Evolutionary conservation across 1,140 invertebrate species (phyloP), one percentile per base, ranked within the genome.

Genomic region (Saccostrea echinata): DNA sequence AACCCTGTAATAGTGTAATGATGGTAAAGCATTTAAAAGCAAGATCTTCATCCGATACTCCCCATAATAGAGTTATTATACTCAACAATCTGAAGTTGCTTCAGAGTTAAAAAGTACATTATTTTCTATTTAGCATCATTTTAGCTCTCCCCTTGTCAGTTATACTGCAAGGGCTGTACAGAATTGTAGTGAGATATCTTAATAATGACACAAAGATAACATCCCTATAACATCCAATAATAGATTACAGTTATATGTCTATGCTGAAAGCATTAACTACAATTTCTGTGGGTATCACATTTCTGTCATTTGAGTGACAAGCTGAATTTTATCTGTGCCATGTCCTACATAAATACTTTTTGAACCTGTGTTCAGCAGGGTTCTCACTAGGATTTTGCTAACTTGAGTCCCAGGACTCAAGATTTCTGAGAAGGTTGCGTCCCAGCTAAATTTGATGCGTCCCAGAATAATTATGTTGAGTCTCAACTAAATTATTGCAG

Each of bases 11-110:
- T 76, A 76, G 27, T 33, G 30, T 76, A 76, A 76, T 76, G 68
- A 76, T 76, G 68, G 68, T 27, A 76, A 76, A 76, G 68, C 68
- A 76, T 76, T 76, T 76, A 76, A 76, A 76, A 76, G 68, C 68
- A 76, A 76, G 68, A 76, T 76, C 68, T 76, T 76, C 68, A 76
- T 76, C 68, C 27, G 68, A 76, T 76, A 76, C 68, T 76, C 24
- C 21, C 68, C 68, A 76, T 27, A 76, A 76, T 76, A 76, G 68
- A 27, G 13, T 76, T 76, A 76, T 76, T 76, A 76, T 76, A 13
- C 68, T 76, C 13, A 12, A 76, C 68, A 76, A 30, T 76, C 68
- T 76, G 68, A 76, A 76, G 68, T 76, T 30, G 68, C 68, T 76
- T 76, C 24, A 76, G 68, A 76, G 68, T 76, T 76, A 30, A 76